Base-by-base conservation (phyloP, 2,888 invertebrate species). In the Neoascia interrupta region DNA sequence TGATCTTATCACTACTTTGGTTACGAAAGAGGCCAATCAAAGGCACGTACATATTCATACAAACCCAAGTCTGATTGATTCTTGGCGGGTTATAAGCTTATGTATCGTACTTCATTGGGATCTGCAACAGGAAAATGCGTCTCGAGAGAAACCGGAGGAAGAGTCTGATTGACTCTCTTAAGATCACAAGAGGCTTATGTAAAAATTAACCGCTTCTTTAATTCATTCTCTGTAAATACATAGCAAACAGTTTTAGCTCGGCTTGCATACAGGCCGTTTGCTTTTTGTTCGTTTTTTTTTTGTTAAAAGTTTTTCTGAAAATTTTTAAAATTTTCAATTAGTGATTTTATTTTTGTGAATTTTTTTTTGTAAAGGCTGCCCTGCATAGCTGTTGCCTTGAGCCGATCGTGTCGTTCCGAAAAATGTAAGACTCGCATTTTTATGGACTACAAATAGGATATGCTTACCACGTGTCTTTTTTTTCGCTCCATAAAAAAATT, bases 391-490 rank as follows among this genome's bases (percentile, higher is more conserved):
- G 15, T 10, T 10, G 8, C n/a, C 8, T 31, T 2, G 31, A 31
- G 31, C 8, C 3, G 31, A 31, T 8, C 8, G 31, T 5, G 31
- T 6, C n/a, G n/a, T 19, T 28, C 18, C 8, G 8, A 2, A 41
- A 56, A 41, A 54, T 54, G 54, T 54, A 47, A 28, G 13, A 19
- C 16, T 3, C n/a, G 10, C 18, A 51, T 54, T 61, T 60, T n/a
- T 61, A 53, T 54, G 43, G 61, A 43, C 15, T 3, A 19, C 10
- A 6, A 18, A 28, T 13, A 0, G 31, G 13, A 0, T 47, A 1
- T 13, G 5, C 4, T 1, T 6, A 21, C 64, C 79, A 79, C 79
- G 79, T 79, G 79, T 36, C 36, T 56, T 41, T 56, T 39, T 28
- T 11, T n/a, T n/a, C 28, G 26, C 23, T n/a, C 10, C 4, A n/a